These are phyloP conservation scores for Nylanderia fulva DNA, from an alignment of 1,140 invertebrate species.

Conservation along the genomic window DNA sequence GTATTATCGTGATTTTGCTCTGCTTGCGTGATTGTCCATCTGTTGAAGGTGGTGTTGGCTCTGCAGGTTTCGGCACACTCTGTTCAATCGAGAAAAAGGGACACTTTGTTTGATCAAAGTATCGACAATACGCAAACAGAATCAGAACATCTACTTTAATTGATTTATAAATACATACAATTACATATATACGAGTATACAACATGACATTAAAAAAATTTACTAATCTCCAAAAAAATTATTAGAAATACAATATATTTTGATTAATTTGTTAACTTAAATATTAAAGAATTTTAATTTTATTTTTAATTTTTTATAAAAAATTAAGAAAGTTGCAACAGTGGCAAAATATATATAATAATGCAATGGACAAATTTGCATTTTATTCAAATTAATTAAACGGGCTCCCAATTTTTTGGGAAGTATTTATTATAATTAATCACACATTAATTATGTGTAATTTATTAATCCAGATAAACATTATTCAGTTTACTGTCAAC, in stretches of 20 bases:
- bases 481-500: background rate
- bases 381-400: too few species aligned
- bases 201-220: background rate
- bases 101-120: background rate
- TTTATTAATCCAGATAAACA: slow-evolving; percentile 1
- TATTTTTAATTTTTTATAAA: background rate
- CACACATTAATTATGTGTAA: background rate
- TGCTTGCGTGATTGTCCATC: slow-evolving; percentile 78
- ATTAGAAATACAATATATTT: too few species aligned
- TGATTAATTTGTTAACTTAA: background rate
- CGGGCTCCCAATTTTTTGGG: too few species aligned
- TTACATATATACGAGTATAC: too few species aligned
- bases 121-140: background rate
- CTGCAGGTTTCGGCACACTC: slow-evolving; percentile 82
- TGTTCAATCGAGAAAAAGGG: slow-evolving; percentile 54
- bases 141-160: background rate
- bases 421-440: too few species aligned
- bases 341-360: too few species aligned
- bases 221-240: background rate
- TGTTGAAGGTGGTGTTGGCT: slow-evolving; percentile 73
- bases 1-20: slow-evolving; percentile 86
- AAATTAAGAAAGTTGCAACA: too few species aligned
- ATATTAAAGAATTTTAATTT: background rate
- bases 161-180: background rate
- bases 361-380: too few species aligned